phyloP scores from a whole-genome alignment of 2,113 vertebrate species.

The Channa maculata region DNA sequence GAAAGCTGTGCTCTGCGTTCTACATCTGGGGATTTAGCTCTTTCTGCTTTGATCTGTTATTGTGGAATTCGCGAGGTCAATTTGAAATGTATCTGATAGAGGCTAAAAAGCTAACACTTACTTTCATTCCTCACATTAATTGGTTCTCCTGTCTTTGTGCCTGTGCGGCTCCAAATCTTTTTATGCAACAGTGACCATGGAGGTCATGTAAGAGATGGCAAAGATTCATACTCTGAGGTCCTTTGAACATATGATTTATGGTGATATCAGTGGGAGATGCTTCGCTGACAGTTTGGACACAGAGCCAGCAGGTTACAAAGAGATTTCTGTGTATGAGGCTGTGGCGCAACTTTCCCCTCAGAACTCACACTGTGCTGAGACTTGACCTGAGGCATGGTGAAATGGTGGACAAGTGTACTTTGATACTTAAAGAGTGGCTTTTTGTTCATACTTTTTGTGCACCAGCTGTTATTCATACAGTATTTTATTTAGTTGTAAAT shows the following conservation, averaged over 20 bases:
- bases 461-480: no score
- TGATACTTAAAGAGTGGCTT: conserved; percentile 16
- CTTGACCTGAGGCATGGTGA: conserved; percentile 28
- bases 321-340: conserved; percentile 40
- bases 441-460: conserved; percentile 3
- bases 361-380: conserved; percentile 52
- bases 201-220: conserved; percentile 42
- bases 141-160: neutral
- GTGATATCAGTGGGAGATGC: conserved; percentile 50
- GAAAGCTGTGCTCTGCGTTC: conserved; percentile 25
- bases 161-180: conserved; percentile 27
- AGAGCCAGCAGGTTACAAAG: conserved; percentile 67
- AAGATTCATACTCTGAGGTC: conserved; percentile 11
- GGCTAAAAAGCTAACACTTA: conserved; percentile 22
- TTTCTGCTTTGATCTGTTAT: conserved; percentile 41
- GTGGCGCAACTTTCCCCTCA: neutral
- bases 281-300: conserved; percentile 48
- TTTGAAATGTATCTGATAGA: conserved; percentile 50
- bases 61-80: conserved; percentile 18
- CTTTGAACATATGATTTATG: conserved; percentile 74
- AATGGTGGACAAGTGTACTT: conserved; percentile 27
- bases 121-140: conserved; percentile 5
- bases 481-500: neutral
- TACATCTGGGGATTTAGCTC: conserved; percentile 39
- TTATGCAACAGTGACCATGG: conserved; percentile 41